Conservation (phyloP, 1,140 invertebrate genomes). For the Heterodera carotae region DNA sequence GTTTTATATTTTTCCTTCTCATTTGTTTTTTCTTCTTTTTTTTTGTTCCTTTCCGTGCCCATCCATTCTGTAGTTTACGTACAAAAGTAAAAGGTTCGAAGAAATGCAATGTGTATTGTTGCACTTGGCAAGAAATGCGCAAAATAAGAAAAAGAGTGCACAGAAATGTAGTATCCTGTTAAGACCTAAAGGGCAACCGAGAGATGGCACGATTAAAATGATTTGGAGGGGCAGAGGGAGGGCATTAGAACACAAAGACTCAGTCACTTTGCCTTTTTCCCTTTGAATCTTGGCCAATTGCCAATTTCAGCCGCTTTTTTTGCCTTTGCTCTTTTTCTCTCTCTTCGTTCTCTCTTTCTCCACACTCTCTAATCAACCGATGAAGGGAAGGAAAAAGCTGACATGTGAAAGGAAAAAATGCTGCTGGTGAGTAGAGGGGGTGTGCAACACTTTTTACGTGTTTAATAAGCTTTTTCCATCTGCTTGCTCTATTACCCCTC, state of each 20-base stretch:
- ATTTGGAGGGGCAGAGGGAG: background rate
- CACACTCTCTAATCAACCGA: background rate
- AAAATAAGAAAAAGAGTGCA: too few relatives aligned
- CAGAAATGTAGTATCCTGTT: too few relatives aligned
- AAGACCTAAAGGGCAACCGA: too few relatives aligned
- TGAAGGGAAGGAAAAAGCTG: conserved; percentile 6
- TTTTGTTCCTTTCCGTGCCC: too few relatives aligned
- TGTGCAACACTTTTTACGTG: conserved; percentile 4
- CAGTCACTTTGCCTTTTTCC: conserved; percentile 8
- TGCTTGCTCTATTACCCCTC: too few relatives aligned
- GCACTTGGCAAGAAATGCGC: too few relatives aligned
- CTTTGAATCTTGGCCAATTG: background rate
- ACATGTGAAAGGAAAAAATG: conserved; percentile 3
- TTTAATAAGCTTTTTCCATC: background rate
- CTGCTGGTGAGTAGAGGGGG: conserved; percentile 5
- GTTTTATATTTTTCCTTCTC: too few relatives aligned
- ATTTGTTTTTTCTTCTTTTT: too few relatives aligned
- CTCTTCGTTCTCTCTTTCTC: background rate
- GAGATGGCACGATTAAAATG: too few relatives aligned
- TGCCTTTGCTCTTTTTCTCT: background rate
- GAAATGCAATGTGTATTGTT: too few relatives aligned
- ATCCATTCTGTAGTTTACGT: too few relatives aligned
- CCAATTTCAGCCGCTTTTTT: background rate
- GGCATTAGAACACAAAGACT: background rate
- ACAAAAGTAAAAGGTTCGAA: too few relatives aligned